Percentiles rank a stretch among this genome's conserved stretches.
Evolutionary conservation across 2,888 invertebrate species (phyloP).

Genomic region (Sesia bembeciformis): DNA sequence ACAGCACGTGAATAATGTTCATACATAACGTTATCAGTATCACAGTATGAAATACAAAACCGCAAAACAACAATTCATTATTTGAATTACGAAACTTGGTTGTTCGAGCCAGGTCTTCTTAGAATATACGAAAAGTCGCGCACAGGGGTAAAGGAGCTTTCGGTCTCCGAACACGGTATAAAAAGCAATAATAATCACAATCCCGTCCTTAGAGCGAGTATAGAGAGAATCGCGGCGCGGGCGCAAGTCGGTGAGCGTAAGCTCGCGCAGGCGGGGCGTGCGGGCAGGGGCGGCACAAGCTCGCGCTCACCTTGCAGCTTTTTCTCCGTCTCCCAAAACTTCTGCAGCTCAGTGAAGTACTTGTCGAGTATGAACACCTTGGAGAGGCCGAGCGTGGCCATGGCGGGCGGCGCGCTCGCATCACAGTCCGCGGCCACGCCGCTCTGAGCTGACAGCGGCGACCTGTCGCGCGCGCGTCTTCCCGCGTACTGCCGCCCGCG

Average conservation of each 20-base stretch:
- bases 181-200: constrained; percentile 21
- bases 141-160: constrained; percentile 4
- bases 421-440: constrained; percentile 58
- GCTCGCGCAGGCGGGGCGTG: constrained; percentile 3
- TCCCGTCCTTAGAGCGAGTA: constrained; percentile 3
- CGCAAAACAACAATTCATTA: too few species aligned
- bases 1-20: too few species aligned
- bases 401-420: constrained; percentile 71
- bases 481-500: constrained; percentile 9
- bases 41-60: too few species aligned
- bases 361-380: constrained; percentile 98
- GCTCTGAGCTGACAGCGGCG: constrained; percentile 34
- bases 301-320: constrained; percentile 90
- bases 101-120: too few species aligned
- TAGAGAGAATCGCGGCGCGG: constrained; percentile 2
- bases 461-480: constrained; percentile 11
- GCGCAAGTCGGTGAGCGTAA: constrained; percentile 2
- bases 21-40: too few species aligned
- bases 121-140: not conserved
- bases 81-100: too few species aligned
- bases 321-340: constrained; percentile 97
- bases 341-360: constrained; percentile 96
- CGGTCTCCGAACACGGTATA: constrained; percentile 24
- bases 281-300: constrained; percentile 8
- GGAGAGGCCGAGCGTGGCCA: constrained; percentile 97